Evolutionary conservation across 2,888 invertebrate species (phyloP), one percentile per base, ranked within the genome.

Genomic region (Cetonia aurata): DNA sequence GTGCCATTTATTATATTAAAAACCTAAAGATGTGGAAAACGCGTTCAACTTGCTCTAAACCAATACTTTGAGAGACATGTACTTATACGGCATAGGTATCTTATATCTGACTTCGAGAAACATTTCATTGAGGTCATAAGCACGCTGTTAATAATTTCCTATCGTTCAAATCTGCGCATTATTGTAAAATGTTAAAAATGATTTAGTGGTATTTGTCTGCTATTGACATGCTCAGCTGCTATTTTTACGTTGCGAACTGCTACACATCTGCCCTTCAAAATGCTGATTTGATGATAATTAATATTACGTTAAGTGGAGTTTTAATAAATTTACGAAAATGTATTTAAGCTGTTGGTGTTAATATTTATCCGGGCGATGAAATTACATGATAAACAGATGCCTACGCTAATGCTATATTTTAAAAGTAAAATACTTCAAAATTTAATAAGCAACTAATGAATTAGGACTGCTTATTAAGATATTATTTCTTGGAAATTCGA

Each of bases 191-290:
- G 31, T 9, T n/a, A 50, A 12, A 10, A 17, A 9, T 19, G 19
- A n/a, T 10, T 42, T 12, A 44, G 42, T 19, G 25, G 17, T 42
- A 15, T 42, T 59, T 59, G 42, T 59, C 44, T 25, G 59, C 59
- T 44, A 59, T 59, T 59, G 59, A 59, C 59, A 42, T 42, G 25
- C 1, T 59, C 59, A 59, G 59, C 59, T 59, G 59, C 59, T 42
- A 42, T 44, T 57, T 57, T 57, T 17, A 33, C 15, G 41, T 57
- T 42, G 42, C 15, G 42, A 59, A 44, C 25, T 59, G 42, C 44
- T 6, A 44, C 12, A 19, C 59, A 59, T 59, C 59, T 59, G 59
- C 59, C 25, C 42, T 42, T 15, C 44, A 41, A 42, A 19, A 25
- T 25, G 4, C 25, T 4, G 25, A 25, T 1, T 25, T 25, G 25